phyloP scores from a whole-genome alignment of 2,888 invertebrate species.

The Tiliacea citrago region DNA sequence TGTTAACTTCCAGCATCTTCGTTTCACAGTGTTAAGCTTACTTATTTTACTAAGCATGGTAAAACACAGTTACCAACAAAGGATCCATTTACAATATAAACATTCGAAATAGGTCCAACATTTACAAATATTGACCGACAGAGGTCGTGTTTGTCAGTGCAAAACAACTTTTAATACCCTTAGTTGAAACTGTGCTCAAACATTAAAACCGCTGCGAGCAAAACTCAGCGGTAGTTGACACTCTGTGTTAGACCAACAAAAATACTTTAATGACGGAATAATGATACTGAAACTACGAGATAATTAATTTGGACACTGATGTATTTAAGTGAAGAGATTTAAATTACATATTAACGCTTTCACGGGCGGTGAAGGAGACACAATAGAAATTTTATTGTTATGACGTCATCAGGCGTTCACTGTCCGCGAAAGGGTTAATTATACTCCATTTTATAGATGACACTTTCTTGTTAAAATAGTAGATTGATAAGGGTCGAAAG shows the following conservation, averaged over 20 bases:
- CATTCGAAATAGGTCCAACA: slow-evolving; percentile 43
- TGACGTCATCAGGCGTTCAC: too few species aligned
- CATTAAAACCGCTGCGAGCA: slow-evolving; percentile 54
- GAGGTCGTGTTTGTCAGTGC: slow-evolving; percentile 60
- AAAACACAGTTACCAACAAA: background rate
- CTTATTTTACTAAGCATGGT: background rate
- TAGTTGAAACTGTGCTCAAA: slow-evolving; percentile 59
- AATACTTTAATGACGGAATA: slow-evolving; percentile 55
- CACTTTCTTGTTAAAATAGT: too few species aligned
- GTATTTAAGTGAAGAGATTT: slow-evolving; percentile 4
- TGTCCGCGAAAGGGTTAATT: too few species aligned
- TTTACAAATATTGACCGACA: slow-evolving; percentile 58
- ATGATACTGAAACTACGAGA: slow-evolving; percentile 44
- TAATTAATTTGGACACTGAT: slow-evolving; percentile 46
- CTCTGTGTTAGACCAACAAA: slow-evolving; percentile 58
- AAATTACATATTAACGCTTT: slow-evolving; percentile 5
- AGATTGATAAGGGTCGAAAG: too few species aligned
- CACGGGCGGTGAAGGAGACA: too few species aligned
- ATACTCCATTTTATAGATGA: too few species aligned
- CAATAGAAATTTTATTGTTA: too few species aligned
- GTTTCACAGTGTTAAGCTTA: background rate
- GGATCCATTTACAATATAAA: slow-evolving; percentile 8
- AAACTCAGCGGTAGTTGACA: slow-evolving; percentile 50
- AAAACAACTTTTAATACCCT: slow-evolving; percentile 66
- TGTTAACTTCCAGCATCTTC: background rate